phyloP scores from a whole-genome alignment of 2,888 invertebrate genomes.

The Cryptocephalus primarius region DNA sequence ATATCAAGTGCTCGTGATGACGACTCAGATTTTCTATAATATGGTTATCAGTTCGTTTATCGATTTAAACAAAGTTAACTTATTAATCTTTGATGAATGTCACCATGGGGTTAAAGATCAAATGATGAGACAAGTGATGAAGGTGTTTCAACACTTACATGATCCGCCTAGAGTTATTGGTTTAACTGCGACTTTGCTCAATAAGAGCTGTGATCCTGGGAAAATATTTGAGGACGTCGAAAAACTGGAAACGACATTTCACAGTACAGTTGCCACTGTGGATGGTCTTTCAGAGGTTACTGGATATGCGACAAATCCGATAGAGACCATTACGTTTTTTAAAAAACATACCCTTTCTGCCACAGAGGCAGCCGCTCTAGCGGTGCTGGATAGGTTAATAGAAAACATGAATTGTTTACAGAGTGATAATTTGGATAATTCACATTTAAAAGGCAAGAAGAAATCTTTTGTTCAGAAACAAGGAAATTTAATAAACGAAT shows the following conservation, averaged over 20 bases:
- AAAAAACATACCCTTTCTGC: not conserved
- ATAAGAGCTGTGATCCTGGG: conserved; percentile 49
- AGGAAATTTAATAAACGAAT: conserved; percentile 23
- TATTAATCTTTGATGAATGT: conserved; percentile 91
- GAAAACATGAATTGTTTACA: not conserved
- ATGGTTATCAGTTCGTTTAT: conserved; percentile 36
- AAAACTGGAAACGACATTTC: conserved; percentile 61
- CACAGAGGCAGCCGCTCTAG: conserved; percentile 10
- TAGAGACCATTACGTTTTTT: conserved; percentile 30
- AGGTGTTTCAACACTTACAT: conserved; percentile 42
- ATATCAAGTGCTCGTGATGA: conserved; percentile 69
- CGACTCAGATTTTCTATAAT: conserved; percentile 72
- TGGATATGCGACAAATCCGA: conserved; percentile 41
- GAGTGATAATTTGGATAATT: too few species aligned
- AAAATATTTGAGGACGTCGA: conserved; percentile 45
- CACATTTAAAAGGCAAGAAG: conserved; percentile 18
- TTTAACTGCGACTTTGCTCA: conserved; percentile 78
- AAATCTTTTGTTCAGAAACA: conserved; percentile 17
- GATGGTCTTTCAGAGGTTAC: conserved; percentile 46
- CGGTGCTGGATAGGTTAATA: conserved; percentile 13
- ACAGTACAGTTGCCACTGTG: conserved; percentile 60
- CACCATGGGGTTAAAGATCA: conserved; percentile 77
- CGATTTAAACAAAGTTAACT: conserved; percentile 52
- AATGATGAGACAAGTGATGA: conserved; percentile 70
- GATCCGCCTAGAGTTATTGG: conserved; percentile 67